Evolutionary conservation across 2,113 vertebrate species (phyloP).

Genomic region (Synodontis membranacea): DNA sequence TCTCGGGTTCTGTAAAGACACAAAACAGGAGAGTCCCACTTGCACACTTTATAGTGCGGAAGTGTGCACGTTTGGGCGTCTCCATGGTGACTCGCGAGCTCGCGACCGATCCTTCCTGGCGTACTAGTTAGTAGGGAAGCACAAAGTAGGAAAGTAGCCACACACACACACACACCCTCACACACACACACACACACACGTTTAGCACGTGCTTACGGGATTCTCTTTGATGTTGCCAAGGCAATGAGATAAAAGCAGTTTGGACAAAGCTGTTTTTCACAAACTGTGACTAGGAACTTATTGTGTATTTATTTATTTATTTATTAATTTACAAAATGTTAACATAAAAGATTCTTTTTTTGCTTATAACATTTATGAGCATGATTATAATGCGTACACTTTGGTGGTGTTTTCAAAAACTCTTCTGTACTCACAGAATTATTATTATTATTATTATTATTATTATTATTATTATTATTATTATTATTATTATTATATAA

Average conservation of each 20-base stretch:
- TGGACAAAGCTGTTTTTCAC: background rate
- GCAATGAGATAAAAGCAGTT: slow-evolving; percentile 44
- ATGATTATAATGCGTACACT: no score
- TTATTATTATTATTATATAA: background rate
- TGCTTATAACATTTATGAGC: background rate
- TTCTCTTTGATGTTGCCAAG: slow-evolving; percentile 65
- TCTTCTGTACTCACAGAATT: background rate
- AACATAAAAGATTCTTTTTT: no score
- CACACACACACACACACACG: background rate
- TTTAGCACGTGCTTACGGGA: slow-evolving; percentile 17
- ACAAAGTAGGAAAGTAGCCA: slow-evolving; percentile 10
- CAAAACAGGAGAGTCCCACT: no score
- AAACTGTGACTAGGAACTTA: background rate
- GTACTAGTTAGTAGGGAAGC: background rate
- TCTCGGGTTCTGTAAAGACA: no score
- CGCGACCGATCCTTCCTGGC: background rate
- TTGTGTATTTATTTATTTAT: background rate
- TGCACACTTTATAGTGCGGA: background rate
- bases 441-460: background rate
- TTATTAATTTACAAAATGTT: background rate
- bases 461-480: background rate
- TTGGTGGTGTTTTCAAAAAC: background rate
- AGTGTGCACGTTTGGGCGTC: background rate
- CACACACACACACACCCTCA: background rate
- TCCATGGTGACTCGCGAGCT: background rate